Evolutionary conservation across 2,888 invertebrate genomes (phyloP).

Genomic region (Poecilus cupreus): DNA sequence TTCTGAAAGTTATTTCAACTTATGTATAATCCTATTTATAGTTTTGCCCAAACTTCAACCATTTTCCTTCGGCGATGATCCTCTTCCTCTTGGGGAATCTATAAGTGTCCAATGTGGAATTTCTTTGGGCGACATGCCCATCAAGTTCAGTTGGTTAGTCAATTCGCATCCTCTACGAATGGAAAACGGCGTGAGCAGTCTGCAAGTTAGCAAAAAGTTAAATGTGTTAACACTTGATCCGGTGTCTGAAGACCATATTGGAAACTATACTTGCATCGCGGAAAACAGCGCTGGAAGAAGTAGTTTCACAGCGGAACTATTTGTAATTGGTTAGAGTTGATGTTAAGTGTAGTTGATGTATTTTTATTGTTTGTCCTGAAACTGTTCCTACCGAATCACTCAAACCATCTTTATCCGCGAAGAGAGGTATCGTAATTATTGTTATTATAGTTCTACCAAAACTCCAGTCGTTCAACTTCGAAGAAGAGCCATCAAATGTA

Average conservation of each 20-base stretch:
- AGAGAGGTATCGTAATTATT: too few species aligned
- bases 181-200: neutral
- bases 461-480: constrained; percentile 85
- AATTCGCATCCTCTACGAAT: constrained; percentile 72
- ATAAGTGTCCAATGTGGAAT: constrained; percentile 30
- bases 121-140: constrained; percentile 79
- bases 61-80: constrained; percentile 71
- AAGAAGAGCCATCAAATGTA: constrained; percentile 77
- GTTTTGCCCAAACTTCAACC: constrained; percentile 29
- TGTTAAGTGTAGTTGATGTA: neutral
- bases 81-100: constrained; percentile 71
- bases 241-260: constrained; percentile 70
- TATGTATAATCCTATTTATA: neutral
- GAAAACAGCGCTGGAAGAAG: constrained; percentile 79
- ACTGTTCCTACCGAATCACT: constrained; percentile 23
- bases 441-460: constrained; percentile 78
- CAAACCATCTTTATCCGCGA: neutral
- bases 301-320: constrained; percentile 19
- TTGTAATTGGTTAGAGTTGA: constrained; percentile 21
- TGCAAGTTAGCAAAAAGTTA: constrained; percentile 14
- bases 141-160: constrained; percentile 83
- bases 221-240: constrained; percentile 58
- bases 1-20: neutral
- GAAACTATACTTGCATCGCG: constrained; percentile 83
- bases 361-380: neutral